Conservation (phyloP, 2,797 vertebrate species). For the Falco concolor region DNA sequence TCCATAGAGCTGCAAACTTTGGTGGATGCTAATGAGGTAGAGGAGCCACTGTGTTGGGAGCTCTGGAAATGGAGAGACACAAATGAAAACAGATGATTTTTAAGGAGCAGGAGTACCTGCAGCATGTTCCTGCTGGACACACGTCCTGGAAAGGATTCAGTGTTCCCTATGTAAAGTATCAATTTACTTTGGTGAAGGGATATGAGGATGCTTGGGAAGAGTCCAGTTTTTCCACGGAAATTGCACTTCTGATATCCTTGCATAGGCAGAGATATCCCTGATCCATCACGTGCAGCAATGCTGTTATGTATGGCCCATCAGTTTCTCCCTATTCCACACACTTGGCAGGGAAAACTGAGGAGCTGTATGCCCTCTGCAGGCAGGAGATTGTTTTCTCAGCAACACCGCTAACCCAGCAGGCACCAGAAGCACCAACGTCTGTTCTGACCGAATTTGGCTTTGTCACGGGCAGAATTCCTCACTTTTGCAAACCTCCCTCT, state of each 20-base stretch:
- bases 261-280: background rate
- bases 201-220: background rate
- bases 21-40: conserved; percentile 93
- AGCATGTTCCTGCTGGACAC: background rate
- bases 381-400: background rate
- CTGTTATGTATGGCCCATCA: background rate
- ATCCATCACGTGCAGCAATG: background rate
- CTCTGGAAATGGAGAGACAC: conserved; percentile 78
- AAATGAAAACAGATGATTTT: conserved; percentile 41
- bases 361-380: conserved; percentile 26
- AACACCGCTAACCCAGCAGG: background rate
- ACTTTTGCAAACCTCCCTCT: background rate
- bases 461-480: background rate
- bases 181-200: background rate
- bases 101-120: background rate
- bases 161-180: background rate
- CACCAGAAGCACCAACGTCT: background rate
- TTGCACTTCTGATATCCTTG: background rate
- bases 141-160: background rate
- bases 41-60: conserved; percentile 94
- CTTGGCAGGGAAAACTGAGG: background rate
- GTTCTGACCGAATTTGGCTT: background rate
- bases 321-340: background rate
- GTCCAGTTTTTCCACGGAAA: background rate
- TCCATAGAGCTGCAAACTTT: conserved; percentile 99